These are phyloP conservation scores for Strigamia maritima DNA, from an alignment of 2,888 invertebrate species.

Conservation along the genomic window DNA sequence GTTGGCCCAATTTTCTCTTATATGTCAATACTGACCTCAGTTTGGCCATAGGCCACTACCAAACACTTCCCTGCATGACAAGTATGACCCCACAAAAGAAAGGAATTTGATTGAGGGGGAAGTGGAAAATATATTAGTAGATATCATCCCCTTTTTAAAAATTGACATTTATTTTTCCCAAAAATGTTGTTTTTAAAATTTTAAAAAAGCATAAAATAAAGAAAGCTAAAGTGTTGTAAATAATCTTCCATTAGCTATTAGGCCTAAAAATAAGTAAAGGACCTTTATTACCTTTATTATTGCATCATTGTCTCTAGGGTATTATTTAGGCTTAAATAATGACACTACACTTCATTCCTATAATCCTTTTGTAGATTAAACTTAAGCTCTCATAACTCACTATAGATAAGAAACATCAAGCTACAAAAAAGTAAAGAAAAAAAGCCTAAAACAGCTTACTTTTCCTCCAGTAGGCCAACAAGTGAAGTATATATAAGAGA, in stretches of 20 bases:
- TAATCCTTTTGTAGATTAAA: constrained; percentile 32
- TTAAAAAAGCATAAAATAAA: neutral
- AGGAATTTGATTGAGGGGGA: constrained; percentile 12
- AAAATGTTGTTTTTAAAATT: neutral
- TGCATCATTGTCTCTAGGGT: constrained; percentile 25
- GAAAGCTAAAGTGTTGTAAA: neutral
- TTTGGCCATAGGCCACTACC: constrained; percentile 34
- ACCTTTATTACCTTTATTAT: constrained; percentile 28
- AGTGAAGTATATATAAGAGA: constrained; percentile 20
- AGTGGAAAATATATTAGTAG: neutral
- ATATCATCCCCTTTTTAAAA: neutral
- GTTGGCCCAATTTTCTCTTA: constrained; percentile 25
- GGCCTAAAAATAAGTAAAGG: neutral
- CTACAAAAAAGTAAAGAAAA: neutral
- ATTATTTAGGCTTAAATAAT: constrained; percentile 30
- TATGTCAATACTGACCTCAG: constrained; percentile 32
- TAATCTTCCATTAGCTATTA: constrained; percentile 2
- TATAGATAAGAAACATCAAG: constrained; percentile 28
- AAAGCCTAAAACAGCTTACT: constrained; percentile 15
- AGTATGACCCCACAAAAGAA: constrained; percentile 16
- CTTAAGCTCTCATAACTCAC: constrained; percentile 32
- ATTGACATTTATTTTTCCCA: neutral
- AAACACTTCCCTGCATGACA: constrained; percentile 34
- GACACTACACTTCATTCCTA: constrained; percentile 32
- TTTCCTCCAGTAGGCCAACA: neutral